These are phyloP conservation scores for Eurypyga helias DNA, from an alignment of 2,113 vertebrate species.

Conservation along the genomic window DNA sequence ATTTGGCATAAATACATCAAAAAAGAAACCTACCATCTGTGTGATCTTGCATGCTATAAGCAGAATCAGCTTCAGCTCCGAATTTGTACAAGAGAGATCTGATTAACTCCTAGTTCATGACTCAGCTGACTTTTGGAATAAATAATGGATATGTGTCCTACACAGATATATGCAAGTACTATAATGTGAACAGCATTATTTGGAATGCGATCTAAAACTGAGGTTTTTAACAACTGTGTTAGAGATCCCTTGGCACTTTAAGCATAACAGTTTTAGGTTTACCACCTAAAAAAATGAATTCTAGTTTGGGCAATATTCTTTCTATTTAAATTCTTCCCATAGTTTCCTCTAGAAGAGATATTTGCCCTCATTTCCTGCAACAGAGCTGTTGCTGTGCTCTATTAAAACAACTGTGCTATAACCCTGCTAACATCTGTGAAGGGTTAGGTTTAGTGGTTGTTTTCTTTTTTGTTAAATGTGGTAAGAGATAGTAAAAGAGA, in stretches of 20 bases:
- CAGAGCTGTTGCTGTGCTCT: constrained; percentile 17
- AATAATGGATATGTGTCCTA: neutral
- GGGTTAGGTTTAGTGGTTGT: neutral
- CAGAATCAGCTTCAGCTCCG: neutral
- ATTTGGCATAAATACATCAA: neutral
- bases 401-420: constrained; percentile 6
- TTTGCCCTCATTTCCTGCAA: constrained; percentile 51
- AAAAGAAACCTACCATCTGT: neutral
- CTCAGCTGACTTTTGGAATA: neutral
- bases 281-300: neutral
- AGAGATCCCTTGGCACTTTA: neutral
- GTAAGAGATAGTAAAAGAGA: neutral
- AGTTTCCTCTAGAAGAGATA: constrained; percentile 30
- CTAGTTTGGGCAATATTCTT: neutral
- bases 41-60: neutral
- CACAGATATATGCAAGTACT: neutral
- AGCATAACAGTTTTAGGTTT: neutral
- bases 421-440: constrained; percentile 7
- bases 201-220: neutral
- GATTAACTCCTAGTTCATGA: neutral
- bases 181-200: neutral
- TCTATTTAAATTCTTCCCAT: constrained; percentile 44
- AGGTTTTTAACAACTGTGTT: neutral
- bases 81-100: neutral
- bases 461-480: neutral